Base-by-base conservation (phyloP, 1,140 invertebrate species). In the Argopecten irradians region DNA sequence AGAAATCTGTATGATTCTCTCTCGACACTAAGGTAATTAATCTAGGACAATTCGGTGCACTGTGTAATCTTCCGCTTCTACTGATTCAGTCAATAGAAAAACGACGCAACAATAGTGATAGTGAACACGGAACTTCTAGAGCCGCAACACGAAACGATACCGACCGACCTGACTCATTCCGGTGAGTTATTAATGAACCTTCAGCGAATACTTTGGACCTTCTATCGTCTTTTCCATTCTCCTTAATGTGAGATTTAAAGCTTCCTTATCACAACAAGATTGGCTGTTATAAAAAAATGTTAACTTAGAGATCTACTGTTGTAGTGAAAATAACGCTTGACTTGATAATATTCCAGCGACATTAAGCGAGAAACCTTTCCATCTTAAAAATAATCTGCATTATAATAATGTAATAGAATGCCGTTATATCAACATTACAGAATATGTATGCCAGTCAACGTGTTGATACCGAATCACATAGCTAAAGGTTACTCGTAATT, bases 11-110 rank as follows among this genome's bases (percentile, higher is more conserved):
- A 28, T 71, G 55, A 5, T 71, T 71, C 55, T 71, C 55, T 71
- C 55, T 71, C n/a, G 55, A 71, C 55, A 71, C 55, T n/a, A 71
- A 71, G 55, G 55, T 71, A 71, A 71, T 71, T 71, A 71, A 71
- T 71, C 55, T 11, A n/a, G 55, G 55, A 71, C 55, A 28, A 71
- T 71, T 71, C n/a, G n/a, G 55, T 71, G 55, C 55, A 71, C 55
- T 71, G 55, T n/a, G 14, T 71, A 71, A 71, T 71, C n/a, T 71
- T 71, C 55, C 55, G 8, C 28, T 71, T 71, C 55, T 71, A 11
- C 55, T 16, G 55, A 71, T 3, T 71, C 55, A 28, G 55, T 71
- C 55, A 71, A 71, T 71, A 71, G 55, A n/a, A 28, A 71, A 71
- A 71, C 55, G 55, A 71, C 28, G 55, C 55, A 71, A 71, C 22